phyloP scores from a whole-genome alignment of 2,113 vertebrate species.

The Myanophis thanlyinensis region DNA sequence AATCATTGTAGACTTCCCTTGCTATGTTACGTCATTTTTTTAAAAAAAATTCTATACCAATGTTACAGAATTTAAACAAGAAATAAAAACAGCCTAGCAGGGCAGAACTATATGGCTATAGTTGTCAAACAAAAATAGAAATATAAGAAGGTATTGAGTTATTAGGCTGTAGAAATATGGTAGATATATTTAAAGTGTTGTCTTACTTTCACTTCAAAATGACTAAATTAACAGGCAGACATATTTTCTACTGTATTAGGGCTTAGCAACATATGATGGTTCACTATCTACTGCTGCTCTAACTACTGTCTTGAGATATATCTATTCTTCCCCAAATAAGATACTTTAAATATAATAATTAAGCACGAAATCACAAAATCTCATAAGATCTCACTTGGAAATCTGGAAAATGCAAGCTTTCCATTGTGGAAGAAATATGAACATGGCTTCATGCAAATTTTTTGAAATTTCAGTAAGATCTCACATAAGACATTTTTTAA shows the following conservation, averaged over 20 bases:
- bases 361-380: background rate
- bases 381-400: background rate
- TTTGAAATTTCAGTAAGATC: background rate
- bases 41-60: background rate
- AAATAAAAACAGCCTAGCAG: background rate
- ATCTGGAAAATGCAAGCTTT: background rate
- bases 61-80: background rate
- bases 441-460: background rate
- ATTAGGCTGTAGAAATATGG: too few relatives aligned
- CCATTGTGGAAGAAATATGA: background rate
- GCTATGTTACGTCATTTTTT: too few relatives aligned
- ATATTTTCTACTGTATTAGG: background rate
- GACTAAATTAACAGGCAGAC: background rate
- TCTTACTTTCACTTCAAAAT: too few relatives aligned
- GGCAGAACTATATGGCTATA: background rate
- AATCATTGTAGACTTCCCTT: too few relatives aligned
- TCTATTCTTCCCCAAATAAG: background rate
- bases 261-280: background rate
- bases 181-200: background rate
- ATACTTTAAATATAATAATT: background rate
- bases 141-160: background rate
- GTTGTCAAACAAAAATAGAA: constrained; percentile 6
- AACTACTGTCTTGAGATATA: background rate
- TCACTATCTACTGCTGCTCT: background rate
- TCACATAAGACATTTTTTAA: background rate